phyloP scores from a whole-genome alignment of 2,888 invertebrate genomes.

The Melipona beecheii region DNA sequence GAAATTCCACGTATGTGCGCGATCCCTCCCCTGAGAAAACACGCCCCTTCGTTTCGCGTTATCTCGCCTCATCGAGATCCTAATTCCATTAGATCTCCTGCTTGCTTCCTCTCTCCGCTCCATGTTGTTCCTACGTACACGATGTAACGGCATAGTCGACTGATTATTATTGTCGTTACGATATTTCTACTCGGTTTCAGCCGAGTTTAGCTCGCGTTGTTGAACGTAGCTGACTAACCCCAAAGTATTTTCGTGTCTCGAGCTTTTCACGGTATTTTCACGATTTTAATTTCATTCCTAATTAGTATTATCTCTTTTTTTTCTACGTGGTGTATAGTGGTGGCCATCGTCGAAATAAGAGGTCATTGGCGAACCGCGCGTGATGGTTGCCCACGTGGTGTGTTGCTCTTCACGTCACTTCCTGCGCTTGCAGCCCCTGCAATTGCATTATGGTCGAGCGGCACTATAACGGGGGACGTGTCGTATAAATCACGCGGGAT shows the following conservation, averaged over 20 bases:
- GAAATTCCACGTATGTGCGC: constrained; percentile 33
- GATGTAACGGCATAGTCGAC: neutral
- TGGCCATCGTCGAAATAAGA: constrained; percentile 34
- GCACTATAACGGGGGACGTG: constrained; percentile 67
- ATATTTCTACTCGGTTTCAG: neutral
- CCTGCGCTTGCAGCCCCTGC: constrained; percentile 61
- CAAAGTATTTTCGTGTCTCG: neutral
- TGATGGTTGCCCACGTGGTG: constrained; percentile 61
- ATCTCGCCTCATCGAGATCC: constrained; percentile 59
- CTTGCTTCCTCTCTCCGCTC: neutral
- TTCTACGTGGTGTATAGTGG: neutral
- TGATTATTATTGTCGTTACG: constrained; percentile 15
- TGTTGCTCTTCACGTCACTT: constrained; percentile 72
- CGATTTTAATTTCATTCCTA: neutral
- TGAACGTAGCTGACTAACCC: neutral
- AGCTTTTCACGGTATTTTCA: neutral
- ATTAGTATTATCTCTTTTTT: neutral
- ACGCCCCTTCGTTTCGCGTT: constrained; percentile 54
- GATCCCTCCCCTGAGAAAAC: constrained; percentile 42
- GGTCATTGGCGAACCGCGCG: constrained; percentile 52
- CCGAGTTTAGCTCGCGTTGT: too few species aligned
- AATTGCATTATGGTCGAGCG: constrained; percentile 66
- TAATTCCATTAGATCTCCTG: constrained; percentile 56
- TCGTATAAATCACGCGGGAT: constrained; percentile 68
- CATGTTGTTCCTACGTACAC: neutral